Percentiles rank a stretch among this genome's conserved stretches.
phyloP scores from a whole-genome alignment of 2,113 vertebrate genomes.

The Sinocyclocheilus rhinocerous region DNA sequence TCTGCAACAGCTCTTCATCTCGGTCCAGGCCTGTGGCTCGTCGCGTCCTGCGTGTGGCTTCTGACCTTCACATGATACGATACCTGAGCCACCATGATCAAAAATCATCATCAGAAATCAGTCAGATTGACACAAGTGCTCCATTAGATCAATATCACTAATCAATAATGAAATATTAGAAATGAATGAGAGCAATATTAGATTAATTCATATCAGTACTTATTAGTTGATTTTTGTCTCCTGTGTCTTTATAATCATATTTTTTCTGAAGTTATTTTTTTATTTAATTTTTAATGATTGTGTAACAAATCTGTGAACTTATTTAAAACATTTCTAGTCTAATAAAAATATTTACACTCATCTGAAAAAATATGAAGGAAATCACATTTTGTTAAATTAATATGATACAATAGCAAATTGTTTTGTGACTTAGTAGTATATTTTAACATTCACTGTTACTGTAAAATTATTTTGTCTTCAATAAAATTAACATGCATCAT shows the following conservation, averaged over 20 bases:
- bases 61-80: background rate
- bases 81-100: background rate
- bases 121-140: background rate
- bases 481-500: background rate
- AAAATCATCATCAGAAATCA: background rate
- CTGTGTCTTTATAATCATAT: background rate
- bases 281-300: background rate
- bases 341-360: background rate
- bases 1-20: background rate
- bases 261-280: background rate
- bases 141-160: background rate
- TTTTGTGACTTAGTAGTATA: background rate
- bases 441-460: background rate
- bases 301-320: background rate
- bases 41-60: constrained; percentile 5
- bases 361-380: background rate
- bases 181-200: background rate
- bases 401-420: background rate
- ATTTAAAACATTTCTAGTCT: background rate
- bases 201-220: background rate
- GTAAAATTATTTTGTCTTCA: background rate
- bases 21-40: background rate
- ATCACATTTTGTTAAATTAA: background rate
- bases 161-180: background rate
- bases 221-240: background rate